These are phyloP conservation scores for Crotalus viridis DNA, from an alignment of 2,113 vertebrate genomes.

Conservation along the genomic window DNA sequence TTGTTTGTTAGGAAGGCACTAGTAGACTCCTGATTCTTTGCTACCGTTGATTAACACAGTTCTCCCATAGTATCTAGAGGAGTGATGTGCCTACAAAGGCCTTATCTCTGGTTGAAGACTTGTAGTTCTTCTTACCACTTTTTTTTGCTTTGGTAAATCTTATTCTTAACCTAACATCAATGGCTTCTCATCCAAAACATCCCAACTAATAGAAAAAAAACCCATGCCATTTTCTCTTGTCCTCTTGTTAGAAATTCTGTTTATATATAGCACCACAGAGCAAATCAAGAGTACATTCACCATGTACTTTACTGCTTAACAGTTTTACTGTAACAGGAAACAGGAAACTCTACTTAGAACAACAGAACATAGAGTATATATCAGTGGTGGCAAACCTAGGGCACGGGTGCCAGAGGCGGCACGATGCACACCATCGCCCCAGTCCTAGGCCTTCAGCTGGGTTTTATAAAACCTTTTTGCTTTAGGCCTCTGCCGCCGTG, in stretches of 20 bases:
- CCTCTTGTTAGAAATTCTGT: neutral
- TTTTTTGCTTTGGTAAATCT: neutral
- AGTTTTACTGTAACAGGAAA: no score
- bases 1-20: neutral
- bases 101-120: neutral
- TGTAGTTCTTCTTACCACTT: neutral
- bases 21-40: neutral
- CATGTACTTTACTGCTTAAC: no score
- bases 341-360: no score
- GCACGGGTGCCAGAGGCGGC: no score
- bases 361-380: no score
- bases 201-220: neutral
- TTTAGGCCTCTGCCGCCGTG: no score
- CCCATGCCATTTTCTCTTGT: neutral
- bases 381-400: no score
- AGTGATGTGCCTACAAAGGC: neutral
- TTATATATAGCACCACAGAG: no score
- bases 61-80: neutral
- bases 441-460: no score
- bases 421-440: no score
- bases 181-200: neutral
- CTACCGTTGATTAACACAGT: neutral
- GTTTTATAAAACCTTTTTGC: no score
- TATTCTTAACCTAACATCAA: neutral
- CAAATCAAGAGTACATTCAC: no score